These are phyloP conservation scores for Apamea epomidion DNA, from an alignment of 2,888 invertebrate genomes.

Conservation along the genomic window DNA sequence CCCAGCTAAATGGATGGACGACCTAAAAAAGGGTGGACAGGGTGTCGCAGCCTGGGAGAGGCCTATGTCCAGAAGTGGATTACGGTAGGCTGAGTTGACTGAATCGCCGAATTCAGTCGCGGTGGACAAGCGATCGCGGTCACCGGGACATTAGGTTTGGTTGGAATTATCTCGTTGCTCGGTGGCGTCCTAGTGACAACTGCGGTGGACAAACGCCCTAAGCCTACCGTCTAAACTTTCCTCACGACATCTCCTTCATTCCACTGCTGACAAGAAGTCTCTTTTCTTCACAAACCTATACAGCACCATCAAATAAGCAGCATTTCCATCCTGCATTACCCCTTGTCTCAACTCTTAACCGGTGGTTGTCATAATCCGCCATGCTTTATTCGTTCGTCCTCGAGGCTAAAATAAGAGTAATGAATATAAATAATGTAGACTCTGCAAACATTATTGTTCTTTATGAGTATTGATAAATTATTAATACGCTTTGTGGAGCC, in stretches of 20 bases:
- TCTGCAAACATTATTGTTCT: slow-evolving; percentile 57
- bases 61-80: too few relatives aligned
- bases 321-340: background rate
- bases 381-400: slow-evolving; percentile 31
- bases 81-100: too few relatives aligned
- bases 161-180: too few relatives aligned
- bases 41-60: too few relatives aligned
- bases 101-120: too few relatives aligned
- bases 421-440: slow-evolving; percentile 50
- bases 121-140: too few relatives aligned
- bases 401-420: slow-evolving; percentile 45
- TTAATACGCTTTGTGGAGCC: slow-evolving; percentile 50
- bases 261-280: too few relatives aligned
- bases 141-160: too few relatives aligned
- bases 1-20: too few relatives aligned
- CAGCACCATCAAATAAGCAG: background rate
- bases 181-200: too few relatives aligned
- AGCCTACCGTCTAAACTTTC: background rate
- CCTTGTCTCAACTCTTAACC: background rate
- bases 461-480: slow-evolving; percentile 43
- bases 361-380: slow-evolving; percentile 8
- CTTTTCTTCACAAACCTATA: background rate
- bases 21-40: too few relatives aligned
- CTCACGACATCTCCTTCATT: background rate
- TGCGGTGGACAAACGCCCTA: too few relatives aligned